phyloP scores from a whole-genome alignment of 1,140 invertebrate species.

The Zaprionus ornatus region DNA sequence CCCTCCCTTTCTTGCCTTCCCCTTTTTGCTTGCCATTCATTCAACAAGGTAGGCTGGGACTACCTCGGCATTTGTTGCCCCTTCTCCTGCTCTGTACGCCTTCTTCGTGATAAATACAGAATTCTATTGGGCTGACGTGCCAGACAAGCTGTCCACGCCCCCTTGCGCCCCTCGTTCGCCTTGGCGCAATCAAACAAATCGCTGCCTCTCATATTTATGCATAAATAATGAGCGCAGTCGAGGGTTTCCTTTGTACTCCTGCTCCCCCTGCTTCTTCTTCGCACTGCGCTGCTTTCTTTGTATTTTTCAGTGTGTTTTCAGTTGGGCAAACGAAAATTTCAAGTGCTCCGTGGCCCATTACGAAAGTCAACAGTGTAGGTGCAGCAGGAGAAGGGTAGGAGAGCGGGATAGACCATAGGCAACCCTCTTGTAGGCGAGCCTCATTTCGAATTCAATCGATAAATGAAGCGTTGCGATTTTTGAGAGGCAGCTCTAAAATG shows the following conservation, averaged over 20 bases:
- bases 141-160: conserved; percentile 31
- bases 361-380: conserved; percentile 56
- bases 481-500: conserved; percentile 22
- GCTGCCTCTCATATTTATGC: conserved; percentile 80
- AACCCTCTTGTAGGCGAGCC: conserved; percentile 12
- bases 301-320: conserved; percentile 41
- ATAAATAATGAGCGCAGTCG: conserved; percentile 73
- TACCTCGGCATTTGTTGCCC: neutral
- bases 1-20: neutral
- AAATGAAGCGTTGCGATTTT: conserved; percentile 66
- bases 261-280: neutral
- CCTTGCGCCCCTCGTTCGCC: conserved; percentile 8
- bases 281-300: conserved; percentile 30
- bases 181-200: conserved; percentile 71
- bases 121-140: conserved; percentile 45
- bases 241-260: conserved; percentile 10
- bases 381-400: conserved; percentile 1
- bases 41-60: conserved; percentile 46
- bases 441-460: conserved; percentile 80
- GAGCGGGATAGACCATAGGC: neutral
- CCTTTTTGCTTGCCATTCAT: conserved; percentile 37
- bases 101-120: conserved; percentile 53
- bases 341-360: conserved; percentile 64
- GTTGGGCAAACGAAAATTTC: conserved; percentile 58
- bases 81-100: neutral